Evolutionary conservation across 2,113 vertebrate genomes (phyloP).

Genomic region (Nothocercus julius): DNA sequence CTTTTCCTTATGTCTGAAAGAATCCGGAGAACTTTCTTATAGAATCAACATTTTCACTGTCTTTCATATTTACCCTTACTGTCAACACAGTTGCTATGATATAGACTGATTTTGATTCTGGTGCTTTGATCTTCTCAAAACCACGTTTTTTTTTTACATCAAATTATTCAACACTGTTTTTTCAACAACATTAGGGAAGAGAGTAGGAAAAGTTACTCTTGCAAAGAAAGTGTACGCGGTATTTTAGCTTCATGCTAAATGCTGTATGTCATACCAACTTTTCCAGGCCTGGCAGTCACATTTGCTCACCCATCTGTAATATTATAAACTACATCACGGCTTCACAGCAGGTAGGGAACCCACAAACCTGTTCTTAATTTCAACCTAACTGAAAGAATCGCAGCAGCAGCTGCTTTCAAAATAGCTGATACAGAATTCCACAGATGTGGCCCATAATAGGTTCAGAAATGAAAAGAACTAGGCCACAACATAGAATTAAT

Average conservation of each 20-base stretch:
- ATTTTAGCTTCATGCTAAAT: conserved; percentile 31
- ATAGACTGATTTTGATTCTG: neutral
- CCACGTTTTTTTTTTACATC: neutral
- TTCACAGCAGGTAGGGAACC: conserved; percentile 76
- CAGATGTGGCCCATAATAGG: conserved; percentile 70
- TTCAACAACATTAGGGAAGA: neutral
- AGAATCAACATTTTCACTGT: neutral
- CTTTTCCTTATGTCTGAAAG: conserved; percentile 5
- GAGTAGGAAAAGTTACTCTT: conserved; percentile 3
- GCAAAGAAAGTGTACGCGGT: neutral
- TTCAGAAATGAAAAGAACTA: conserved; percentile 56
- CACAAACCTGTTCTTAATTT: conserved; percentile 78
- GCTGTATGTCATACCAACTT: neutral
- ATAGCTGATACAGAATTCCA: conserved; percentile 54
- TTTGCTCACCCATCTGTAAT: conserved; percentile 62
- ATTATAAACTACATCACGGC: conserved; percentile 70
- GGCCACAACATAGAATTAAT: conserved; percentile 50
- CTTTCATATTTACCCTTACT: conserved; percentile 25
- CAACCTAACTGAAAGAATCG: conserved; percentile 66
- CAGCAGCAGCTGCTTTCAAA: conserved; percentile 71
- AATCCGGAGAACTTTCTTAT: conserved; percentile 13
- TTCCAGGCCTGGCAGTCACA: conserved; percentile 14
- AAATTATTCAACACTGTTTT: neutral
- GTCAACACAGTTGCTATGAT: neutral
- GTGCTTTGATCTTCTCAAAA: conserved; percentile 19